Evolutionary conservation across 2,888 invertebrate species (phyloP).

Genomic region (Agriopis marginaria): DNA sequence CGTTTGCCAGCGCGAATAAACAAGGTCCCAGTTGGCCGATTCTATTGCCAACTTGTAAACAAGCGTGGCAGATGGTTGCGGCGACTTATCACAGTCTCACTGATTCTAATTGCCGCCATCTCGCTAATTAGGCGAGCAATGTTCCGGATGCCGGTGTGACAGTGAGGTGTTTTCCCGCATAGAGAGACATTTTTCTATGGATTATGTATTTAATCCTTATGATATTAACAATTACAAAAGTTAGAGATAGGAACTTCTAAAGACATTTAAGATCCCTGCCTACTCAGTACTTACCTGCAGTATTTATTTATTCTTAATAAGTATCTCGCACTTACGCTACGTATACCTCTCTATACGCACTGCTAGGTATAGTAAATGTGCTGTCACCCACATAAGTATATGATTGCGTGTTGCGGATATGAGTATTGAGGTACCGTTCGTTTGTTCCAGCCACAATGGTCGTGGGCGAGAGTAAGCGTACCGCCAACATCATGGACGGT

Average conservation of each 20-base stretch:
- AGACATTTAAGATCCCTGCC: neutral
- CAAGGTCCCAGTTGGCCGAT: constrained; percentile 64
- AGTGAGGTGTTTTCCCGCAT: constrained; percentile 68
- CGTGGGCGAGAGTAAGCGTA: constrained; percentile 89
- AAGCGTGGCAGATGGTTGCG: constrained; percentile 49
- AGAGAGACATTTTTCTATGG: constrained; percentile 14
- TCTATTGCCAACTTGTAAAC: constrained; percentile 68
- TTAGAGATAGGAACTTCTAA: neutral
- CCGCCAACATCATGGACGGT: constrained; percentile 95
- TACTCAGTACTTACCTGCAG: no score
- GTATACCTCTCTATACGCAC: neutral
- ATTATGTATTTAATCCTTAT: neutral
- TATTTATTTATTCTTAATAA: neutral
- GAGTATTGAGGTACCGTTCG: constrained; percentile 20
- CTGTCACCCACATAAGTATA: constrained; percentile 15
- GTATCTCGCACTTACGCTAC: neutral
- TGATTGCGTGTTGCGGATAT: constrained; percentile 11
- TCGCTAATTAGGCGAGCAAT: constrained; percentile 60
- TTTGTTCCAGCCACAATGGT: constrained; percentile 90
- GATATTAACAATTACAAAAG: neutral
- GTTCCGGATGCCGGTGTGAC: constrained; percentile 59
- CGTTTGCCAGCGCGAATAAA: constrained; percentile 63
- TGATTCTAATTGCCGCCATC: constrained; percentile 59
- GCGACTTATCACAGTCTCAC: constrained; percentile 48
- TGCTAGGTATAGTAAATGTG: neutral